Conservation (phyloP, 2,113 vertebrate species). For the Taxidea taxus region DNA sequence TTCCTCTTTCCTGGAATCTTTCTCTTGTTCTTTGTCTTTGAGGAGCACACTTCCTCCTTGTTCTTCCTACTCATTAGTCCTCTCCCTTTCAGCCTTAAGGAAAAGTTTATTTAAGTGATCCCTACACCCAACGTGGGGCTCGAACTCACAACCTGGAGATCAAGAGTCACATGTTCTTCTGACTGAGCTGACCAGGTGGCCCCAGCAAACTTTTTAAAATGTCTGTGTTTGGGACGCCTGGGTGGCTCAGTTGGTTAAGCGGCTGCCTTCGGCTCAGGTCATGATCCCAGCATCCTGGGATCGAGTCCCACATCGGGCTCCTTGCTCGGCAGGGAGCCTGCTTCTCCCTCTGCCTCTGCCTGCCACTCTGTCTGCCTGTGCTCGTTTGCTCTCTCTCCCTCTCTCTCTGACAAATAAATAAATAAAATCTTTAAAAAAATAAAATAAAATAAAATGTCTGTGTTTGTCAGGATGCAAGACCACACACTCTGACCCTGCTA, state of each 20-base stretch:
- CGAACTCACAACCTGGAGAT: background rate
- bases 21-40: background rate
- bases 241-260: too few species aligned
- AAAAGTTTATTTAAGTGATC: background rate
- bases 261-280: too few species aligned
- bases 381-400: too few species aligned
- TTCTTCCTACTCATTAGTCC: background rate
- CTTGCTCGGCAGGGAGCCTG: too few species aligned
- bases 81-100: background rate
- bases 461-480: background rate
- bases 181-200: background rate
- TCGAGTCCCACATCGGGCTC: too few species aligned
- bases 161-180: background rate
- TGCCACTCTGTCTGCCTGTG: too few species aligned
- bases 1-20: background rate
- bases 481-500: background rate
- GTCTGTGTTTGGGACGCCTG: background rate
- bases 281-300: too few species aligned
- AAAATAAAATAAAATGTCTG: too few species aligned
- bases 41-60: background rate
- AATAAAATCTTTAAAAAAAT: too few species aligned
- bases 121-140: background rate
- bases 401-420: too few species aligned
- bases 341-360: too few species aligned
- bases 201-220: background rate